phyloP scores from a whole-genome alignment of 2,888 invertebrate genomes.

The Drosophila nr. perissopoda region DNA sequence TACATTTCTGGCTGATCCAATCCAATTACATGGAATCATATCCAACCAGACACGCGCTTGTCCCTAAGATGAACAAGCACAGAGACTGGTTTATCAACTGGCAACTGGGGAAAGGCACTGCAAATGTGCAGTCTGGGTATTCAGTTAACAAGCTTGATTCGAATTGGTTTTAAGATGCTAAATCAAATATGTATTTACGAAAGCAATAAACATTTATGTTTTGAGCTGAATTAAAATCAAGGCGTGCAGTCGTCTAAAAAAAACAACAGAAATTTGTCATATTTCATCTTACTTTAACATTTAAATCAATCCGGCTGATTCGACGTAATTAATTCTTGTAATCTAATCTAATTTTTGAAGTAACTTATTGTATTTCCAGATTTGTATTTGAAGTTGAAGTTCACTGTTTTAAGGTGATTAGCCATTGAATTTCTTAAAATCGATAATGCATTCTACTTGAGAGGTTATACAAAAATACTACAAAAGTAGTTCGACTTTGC shows the following conservation, averaged over 20 bases:
- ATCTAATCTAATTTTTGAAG: not conserved
- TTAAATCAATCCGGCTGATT: not conserved
- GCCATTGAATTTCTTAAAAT: not conserved
- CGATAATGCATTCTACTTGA: not conserved
- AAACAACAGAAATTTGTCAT: not conserved
- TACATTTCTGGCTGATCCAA: slow-evolving; percentile 37
- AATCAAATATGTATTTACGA: not conserved
- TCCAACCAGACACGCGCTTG: slow-evolving; percentile 40
- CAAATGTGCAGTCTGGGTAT: slow-evolving; percentile 17
- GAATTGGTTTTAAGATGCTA: slow-evolving; percentile 14
- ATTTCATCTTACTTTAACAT: not conserved
- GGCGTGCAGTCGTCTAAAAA: not conserved
- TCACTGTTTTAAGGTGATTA: not conserved
- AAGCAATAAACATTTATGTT: not conserved
- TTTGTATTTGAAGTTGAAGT: not conserved
- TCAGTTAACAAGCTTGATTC: slow-evolving; percentile 11
- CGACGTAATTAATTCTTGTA: not conserved
- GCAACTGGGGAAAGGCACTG: not conserved
- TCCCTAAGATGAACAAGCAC: slow-evolving; percentile 7
- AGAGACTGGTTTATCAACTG: not conserved
- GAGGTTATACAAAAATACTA: not conserved
- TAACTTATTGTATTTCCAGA: not conserved
- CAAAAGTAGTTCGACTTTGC: not conserved
- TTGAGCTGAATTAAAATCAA: not conserved
- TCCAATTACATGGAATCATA: slow-evolving; percentile 54